A percentile compares a stretch with the other conserved stretches of the same genome.
phyloP scores from a whole-genome alignment of 2,888 invertebrate genomes.

The Oscheius sp. region DNA sequence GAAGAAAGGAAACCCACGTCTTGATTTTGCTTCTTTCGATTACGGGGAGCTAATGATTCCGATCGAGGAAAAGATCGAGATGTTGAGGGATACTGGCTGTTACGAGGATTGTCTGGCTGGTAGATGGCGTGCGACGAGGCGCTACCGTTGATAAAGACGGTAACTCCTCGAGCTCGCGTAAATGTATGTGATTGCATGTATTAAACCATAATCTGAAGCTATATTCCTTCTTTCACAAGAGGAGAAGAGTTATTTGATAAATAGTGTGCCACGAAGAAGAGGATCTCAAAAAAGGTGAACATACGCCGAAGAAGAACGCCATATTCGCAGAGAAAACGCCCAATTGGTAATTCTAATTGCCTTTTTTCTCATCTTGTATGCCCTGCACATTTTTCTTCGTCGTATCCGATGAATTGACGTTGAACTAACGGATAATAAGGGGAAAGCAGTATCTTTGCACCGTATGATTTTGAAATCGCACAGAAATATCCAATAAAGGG shows the following conservation, averaged over 20 bases:
- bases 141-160: constrained; percentile 59
- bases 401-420: no score
- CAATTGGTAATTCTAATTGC: no score
- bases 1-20: constrained; percentile 30
- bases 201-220: neutral
- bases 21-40: constrained; percentile 24
- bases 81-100: constrained; percentile 47
- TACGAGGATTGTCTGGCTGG: constrained; percentile 28
- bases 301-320: neutral
- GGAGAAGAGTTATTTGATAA: no score
- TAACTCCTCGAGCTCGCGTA: constrained; percentile 58
- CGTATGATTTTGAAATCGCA: no score
- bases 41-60: constrained; percentile 51
- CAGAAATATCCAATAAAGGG: no score
- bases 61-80: constrained; percentile 55
- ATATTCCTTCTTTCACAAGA: no score
- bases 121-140: constrained; percentile 50
- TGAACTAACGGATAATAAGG: no score
- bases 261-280: no score
- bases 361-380: no score
- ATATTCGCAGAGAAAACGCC: neutral
- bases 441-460: no score
- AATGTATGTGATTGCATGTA: constrained; percentile 66
- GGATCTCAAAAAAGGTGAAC: no score
- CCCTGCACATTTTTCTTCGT: no score